Evolutionary conservation across 2,888 invertebrate species (phyloP).

Genomic region (Metellina segmentata): DNA sequence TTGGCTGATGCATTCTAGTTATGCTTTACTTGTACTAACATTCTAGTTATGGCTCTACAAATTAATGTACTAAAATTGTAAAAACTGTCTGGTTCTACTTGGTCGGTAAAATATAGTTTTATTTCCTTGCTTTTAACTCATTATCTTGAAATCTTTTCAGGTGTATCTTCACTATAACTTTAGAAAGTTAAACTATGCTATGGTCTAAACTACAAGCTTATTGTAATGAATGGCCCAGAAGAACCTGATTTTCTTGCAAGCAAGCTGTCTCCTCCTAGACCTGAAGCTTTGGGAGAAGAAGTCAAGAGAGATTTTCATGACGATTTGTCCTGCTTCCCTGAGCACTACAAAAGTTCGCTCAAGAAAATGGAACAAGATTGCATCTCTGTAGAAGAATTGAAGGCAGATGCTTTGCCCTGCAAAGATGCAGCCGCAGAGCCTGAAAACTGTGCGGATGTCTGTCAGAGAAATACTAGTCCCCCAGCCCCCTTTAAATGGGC

Average conservation of each 20-base stretch:
- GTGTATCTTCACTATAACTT: not conserved
- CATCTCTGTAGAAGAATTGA: not conserved
- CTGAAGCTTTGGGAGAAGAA: slow-evolving; percentile 63
- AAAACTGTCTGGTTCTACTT: no score
- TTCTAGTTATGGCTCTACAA: no score
- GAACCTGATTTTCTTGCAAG: slow-evolving; percentile 8
- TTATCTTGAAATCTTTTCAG: slow-evolving; percentile 1
- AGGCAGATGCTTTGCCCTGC: not conserved
- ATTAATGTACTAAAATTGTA: no score
- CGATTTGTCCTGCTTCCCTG: not conserved
- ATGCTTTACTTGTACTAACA: no score
- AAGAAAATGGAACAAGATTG: slow-evolving; percentile 31
- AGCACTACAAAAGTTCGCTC: slow-evolving; percentile 4
- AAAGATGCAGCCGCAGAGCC: not conserved
- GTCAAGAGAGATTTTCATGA: slow-evolving; percentile 52
- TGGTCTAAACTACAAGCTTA: not conserved
- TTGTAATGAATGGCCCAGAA: slow-evolving; percentile 34
- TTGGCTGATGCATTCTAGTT: no score
- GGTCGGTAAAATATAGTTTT: no score
- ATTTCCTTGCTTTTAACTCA: no score
- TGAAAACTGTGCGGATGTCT: slow-evolving; percentile 6
- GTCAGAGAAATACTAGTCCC: slow-evolving; percentile 79
- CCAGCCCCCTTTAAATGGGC: slow-evolving; percentile 94
- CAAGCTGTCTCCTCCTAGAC: slow-evolving; percentile 41
- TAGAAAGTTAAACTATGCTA: slow-evolving; percentile 12